Conservation (phyloP, 2,797 vertebrate species). For the Helicolenus hilgendorfi region DNA sequence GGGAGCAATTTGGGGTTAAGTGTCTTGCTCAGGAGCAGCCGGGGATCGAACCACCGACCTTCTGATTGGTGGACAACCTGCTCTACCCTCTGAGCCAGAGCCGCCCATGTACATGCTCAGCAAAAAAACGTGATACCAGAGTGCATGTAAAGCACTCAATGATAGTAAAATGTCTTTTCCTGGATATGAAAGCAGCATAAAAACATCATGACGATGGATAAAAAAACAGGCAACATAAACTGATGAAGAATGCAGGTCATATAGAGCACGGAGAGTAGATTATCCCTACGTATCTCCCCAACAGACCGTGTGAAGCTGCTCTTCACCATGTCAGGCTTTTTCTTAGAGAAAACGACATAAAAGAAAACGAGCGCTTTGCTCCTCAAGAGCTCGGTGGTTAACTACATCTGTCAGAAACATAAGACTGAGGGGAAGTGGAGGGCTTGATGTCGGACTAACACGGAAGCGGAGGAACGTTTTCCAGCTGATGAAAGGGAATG, state of each 20-base stretch:
- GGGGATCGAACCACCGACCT: too few relatives aligned
- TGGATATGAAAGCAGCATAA: background rate
- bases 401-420: slow-evolving; percentile 73
- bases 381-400: slow-evolving; percentile 46
- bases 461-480: slow-evolving; percentile 32
- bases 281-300: background rate
- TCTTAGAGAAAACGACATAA: slow-evolving; percentile 19
- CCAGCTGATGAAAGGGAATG: slow-evolving; percentile 78
- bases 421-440: slow-evolving; percentile 49
- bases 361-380: slow-evolving; percentile 62
- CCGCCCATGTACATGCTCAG: background rate
- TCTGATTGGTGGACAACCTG: too few relatives aligned
- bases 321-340: slow-evolving; percentile 22
- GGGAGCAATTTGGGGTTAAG: too few relatives aligned
- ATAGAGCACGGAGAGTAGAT: background rate
- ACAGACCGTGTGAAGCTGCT: background rate
- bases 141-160: background rate
- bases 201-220: background rate
- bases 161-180: background rate
- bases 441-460: slow-evolving; percentile 60
- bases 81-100: too few relatives aligned
- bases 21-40: too few relatives aligned
- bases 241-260: background rate
- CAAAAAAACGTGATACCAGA: fast-evolving
- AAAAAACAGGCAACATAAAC: background rate